Evolutionary conservation across 2,113 vertebrate genomes (phyloP), one percentile per base, ranked within the genome.

Genomic region (Apteryx mantelli): DNA sequence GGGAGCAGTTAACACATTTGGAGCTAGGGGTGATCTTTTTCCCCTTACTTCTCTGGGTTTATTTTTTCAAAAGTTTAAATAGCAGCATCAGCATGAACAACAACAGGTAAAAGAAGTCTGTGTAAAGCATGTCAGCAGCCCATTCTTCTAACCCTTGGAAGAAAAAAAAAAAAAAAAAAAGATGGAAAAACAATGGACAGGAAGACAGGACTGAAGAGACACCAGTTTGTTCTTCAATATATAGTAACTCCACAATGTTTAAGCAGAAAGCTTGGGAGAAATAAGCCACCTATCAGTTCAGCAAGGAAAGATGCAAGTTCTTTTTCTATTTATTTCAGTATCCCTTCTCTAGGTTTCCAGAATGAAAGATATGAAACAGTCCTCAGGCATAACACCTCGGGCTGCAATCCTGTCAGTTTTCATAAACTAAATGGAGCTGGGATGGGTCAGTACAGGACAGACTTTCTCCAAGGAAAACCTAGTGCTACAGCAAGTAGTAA

Each of bases 381-480:
- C 85, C 91, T 88, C 76, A 71, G 93, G 76, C 38, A 2, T 14
- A 93, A 48, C 22, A 94, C 91, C 91, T 94, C 40, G 11, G 91
- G 89, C 87, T 88, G 80, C 76, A 88, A 7, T 93, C 91, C 28
- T 91, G 85, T 90, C 97, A 86, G 60, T 86, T 93, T 74, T 71
- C 82, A 61, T 78, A 91, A 96, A 85, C 87, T 63, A 52, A 77
- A 44, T 24, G 61, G n/a, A 50, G 19, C 50, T 70, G 50, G 71
- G 79, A 82, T 55, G 63, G 91, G 89, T 89, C 75, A 68, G 46
- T 4, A 83, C 50, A 74, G 82, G 94, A 95, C 79, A 96, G 87
- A 91, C 53, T 40, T 94, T 48, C 86, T 92, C 61, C 5, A 11
- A 88, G 50, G 58, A 89, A 91, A 93, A n/a, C 6, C 32, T 55